Evolutionary conservation across 2,113 vertebrate genomes (phyloP), one percentile per base, ranked within the genome.

Genomic region (Semicossyphus pulcher): DNA sequence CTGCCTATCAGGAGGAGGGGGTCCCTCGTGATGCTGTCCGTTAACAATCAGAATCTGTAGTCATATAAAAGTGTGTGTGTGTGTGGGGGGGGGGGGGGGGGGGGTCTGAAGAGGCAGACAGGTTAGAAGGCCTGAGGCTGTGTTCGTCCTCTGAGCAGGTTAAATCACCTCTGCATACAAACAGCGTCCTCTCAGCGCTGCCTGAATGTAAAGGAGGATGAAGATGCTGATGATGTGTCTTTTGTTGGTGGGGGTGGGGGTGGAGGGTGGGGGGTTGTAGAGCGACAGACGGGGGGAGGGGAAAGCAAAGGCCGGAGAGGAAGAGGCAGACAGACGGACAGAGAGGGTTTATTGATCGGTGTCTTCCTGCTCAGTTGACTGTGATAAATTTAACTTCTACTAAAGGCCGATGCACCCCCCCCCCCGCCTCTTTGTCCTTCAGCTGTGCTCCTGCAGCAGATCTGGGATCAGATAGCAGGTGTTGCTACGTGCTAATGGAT

Each of bases 351-450:
- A 91, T 92, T 89, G 90, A 92, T 91, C 72, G 34, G 54, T 66
- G 53, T 81, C 85, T 78, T 71, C 54, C 67, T 86, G 62, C 59
- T 89, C 81, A 23, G 76, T 83, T 78, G 74, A 80, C 85, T 69
- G 68, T 83, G 86, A 92, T 86, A 84, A 71, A 89, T 87, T 77
- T 86, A 85, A 85, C 72, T 49, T 67, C 66, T 54, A 65, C 72
- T 47, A 80, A 87, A 49, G 60, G 57, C 63, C 36, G 72, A 76
- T 57, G 73, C 71, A 56, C 23, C 72, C 64, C 23, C 16, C 34
- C 25, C 14, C 16, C 59, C 51, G 45, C 41, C 29, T 49, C 59
- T 73, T 87, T 90, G 87, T 85, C 88, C 91, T 90, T 91, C 86
- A 88, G 85, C 69, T 10, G 65, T 42, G 70, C 79, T 82, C 67